These are phyloP conservation scores for Remorina albescens DNA, from an alignment of 2,797 vertebrate species.

Conservation along the genomic window DNA sequence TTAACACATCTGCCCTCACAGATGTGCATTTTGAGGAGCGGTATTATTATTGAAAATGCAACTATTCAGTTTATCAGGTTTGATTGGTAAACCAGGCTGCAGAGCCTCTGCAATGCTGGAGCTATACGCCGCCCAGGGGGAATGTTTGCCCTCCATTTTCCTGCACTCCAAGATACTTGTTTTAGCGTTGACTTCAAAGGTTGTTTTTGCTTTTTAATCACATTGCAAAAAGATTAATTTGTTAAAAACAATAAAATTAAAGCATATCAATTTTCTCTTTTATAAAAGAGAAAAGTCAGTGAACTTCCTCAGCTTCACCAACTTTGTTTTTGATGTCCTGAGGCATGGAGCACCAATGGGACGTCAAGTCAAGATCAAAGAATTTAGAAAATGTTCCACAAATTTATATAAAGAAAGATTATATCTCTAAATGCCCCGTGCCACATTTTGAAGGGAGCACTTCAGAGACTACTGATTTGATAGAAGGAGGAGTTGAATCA, in stretches of 20 bases:
- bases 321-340: conserved; percentile 51
- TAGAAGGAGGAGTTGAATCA: conserved; percentile 64
- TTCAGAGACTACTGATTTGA: conserved; percentile 63
- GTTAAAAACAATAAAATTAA: conserved; percentile 12
- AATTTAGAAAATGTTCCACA: conserved; percentile 49
- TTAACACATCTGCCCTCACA: conserved; percentile 26
- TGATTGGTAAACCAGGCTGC: neutral
- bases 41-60: neutral
- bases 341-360: conserved; percentile 18
- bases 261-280: neutral
- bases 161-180: neutral
- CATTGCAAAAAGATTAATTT: conserved; percentile 9
- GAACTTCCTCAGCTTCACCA: conserved; percentile 31
- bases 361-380: conserved; percentile 66
- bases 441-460: conserved; percentile 50
- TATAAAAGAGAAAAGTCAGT: conserved; percentile 26
- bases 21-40: conserved; percentile 23
- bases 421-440: conserved; percentile 54
- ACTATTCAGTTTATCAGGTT: neutral
- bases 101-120: neutral
- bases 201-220: neutral
- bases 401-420: conserved; percentile 70
- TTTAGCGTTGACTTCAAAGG: neutral
- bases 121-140: neutral
- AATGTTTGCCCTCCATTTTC: neutral